These are phyloP conservation scores for Chlorops oryzae DNA, from an alignment of 1,140 invertebrate species.

Conservation along the genomic window DNA sequence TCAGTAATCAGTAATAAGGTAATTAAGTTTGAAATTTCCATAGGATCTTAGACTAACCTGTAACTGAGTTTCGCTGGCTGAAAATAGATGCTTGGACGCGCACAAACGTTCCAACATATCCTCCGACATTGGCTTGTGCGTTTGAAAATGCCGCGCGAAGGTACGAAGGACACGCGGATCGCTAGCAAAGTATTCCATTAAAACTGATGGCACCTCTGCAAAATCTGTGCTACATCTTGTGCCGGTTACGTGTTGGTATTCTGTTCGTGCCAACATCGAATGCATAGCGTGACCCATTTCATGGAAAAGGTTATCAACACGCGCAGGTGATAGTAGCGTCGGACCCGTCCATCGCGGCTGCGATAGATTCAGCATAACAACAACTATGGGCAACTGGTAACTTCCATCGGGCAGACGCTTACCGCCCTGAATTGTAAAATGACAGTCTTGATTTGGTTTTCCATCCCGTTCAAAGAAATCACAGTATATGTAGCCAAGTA, in stretches of 20 bases:
- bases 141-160: constrained; percentile 90
- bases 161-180: constrained; percentile 78
- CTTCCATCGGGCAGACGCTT: constrained; percentile 70
- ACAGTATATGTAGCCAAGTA: constrained; percentile 94
- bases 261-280: constrained; percentile 92
- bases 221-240: constrained; percentile 96
- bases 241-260: constrained; percentile 95
- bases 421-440: constrained; percentile 96
- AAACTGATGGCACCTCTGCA: constrained; percentile 94
- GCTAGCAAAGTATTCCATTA: constrained; percentile 97
- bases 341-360: constrained; percentile 68
- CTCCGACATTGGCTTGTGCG: constrained; percentile 74
- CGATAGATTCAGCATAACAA: constrained; percentile 85
- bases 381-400: constrained; percentile 90
- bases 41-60: no score
- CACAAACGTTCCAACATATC: constrained; percentile 71
- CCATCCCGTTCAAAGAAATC: constrained; percentile 87
- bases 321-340: constrained; percentile 71
- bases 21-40: no score
- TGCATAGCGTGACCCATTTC: constrained; percentile 99
- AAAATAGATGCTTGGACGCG: constrained; percentile 77
- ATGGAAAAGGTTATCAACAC: constrained; percentile 96
- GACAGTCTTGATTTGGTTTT: constrained; percentile 96
- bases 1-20: no score
- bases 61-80: constrained; percentile 83